phyloP scores from a whole-genome alignment of 1,140 invertebrate species.

The Thaumetopoea pityocampa region DNA sequence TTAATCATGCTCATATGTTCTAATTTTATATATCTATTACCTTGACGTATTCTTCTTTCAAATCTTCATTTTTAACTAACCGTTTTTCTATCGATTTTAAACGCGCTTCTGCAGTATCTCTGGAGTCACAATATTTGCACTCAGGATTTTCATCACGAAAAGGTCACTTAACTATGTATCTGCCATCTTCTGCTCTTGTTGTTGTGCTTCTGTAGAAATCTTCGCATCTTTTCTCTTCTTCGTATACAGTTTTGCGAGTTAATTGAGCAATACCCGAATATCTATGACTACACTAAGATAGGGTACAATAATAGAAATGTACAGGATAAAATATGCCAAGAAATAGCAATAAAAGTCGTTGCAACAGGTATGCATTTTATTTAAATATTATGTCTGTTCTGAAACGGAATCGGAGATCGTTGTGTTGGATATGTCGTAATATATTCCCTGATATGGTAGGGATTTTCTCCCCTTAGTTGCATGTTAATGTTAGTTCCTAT shows the following conservation, averaged over 20 bases:
- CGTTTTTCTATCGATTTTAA: too few relatives aligned
- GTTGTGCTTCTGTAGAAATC: too few relatives aligned
- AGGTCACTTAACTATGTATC: too few relatives aligned
- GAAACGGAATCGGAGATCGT: conserved; percentile 1
- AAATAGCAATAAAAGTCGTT: not conserved
- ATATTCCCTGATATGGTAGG: not conserved
- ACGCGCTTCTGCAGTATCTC: too few relatives aligned
- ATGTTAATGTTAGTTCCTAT: not conserved
- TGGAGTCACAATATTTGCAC: too few relatives aligned
- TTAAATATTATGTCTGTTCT: conserved; percentile 3
- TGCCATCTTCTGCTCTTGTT: too few relatives aligned
- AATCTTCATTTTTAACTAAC: too few relatives aligned
- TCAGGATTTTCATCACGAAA: too few relatives aligned
- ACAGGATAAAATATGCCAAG: not conserved
- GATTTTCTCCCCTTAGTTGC: not conserved
- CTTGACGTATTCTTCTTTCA: too few relatives aligned
- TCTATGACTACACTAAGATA: conserved; percentile 2
- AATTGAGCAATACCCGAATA: conserved; percentile 2
- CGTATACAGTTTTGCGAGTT: conserved; percentile 1
- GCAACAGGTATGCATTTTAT: not conserved
- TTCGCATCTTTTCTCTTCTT: too few relatives aligned
- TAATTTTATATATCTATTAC: too few relatives aligned
- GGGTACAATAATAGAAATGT: conserved; percentile 2
- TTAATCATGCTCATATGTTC: too few relatives aligned
- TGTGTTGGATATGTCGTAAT: not conserved